Base-by-base conservation (phyloP, 2,888 invertebrate genomes). In the Halictus quadricinctus region DNA sequence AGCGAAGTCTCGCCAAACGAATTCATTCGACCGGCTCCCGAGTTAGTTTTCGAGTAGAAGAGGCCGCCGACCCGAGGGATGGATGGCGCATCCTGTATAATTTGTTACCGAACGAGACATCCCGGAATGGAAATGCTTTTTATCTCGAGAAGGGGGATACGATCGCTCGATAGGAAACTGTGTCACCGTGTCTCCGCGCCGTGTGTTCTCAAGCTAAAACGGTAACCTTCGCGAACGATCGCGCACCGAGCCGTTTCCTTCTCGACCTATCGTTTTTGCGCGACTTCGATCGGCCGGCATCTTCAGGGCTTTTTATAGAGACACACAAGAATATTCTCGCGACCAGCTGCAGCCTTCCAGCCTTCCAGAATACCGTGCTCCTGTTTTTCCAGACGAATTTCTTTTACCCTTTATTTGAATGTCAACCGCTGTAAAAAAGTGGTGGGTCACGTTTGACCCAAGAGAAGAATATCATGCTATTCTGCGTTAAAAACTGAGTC, bases 71-170 rank as follows among this genome's bases (percentile, higher is more conserved):
- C 66, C 66, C 66, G 36, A 29, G 66, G 36, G 66, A 66, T 66
- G 66, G 66, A 66, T 66, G 66, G 66, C 66, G 66, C 36, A 36
- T 66, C 66, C 66, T 36, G 66, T 69, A 36, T 43, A 69, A 69
- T 69, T 69, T 69, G 50, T 50, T 36, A 54, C 50, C 41, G 73
- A 74, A 74, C 50, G 73, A 36, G 69, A 69, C 69, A 41, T 41
- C 69, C 69, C 6, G 43, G 69, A 69, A 69, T 69, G 69, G 69
- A 69, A 69, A 69, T 43, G 69, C 41, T 69, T 69, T 69, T 69
- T 69, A 69, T 69, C 69, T 69, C 69, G 43, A 36, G 41, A 18
- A 66, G 66, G 66, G 21, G 66, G 43, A 25, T 15, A n/a, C 43
- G 72, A 58, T 76, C 72, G 70, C 21, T 41, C 64, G 60, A 46